Base-by-base conservation (phyloP, 2,888 invertebrate genomes). In the Elgonia sp. region DNA sequence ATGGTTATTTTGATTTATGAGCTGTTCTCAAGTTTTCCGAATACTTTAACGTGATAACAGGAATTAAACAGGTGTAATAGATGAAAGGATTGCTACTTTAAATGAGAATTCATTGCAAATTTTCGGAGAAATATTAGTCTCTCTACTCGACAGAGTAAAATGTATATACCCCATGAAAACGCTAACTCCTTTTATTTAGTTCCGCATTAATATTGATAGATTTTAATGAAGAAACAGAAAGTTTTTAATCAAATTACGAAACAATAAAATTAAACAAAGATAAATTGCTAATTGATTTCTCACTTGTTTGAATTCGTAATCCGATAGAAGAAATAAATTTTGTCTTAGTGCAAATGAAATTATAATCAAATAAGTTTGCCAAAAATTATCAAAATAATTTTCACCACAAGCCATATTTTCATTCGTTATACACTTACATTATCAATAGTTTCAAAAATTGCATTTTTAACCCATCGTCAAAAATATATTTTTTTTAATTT, bases 31-130 rank as follows among this genome's bases (percentile, higher is more conserved):
- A 88, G 90, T 91, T 90, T 91, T 91, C 90, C 89, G 89, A 65
- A 89, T 91, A 89, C 90, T 92, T 92, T 92, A 92, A 91, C 91
- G 90, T 90, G 86, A 91, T 92, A 92, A 92, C 91, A 91, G 90
- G 89, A 88, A 87, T 89, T 90, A 92, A 91, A 91, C 91, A 92
- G 91, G 90, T 92, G 85, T 87, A 87, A 75, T 77, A 82, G 90
- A 89, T 88, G 90, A 91, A 91, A 90, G 91, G 85, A 82, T 79
- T 85, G 88, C 85, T 83, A 79, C 85, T 88, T 84, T 82, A 88
- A 88, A 85, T 88, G 85, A 88, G 79, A 88, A 86, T 88, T 88
- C 88, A 88, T 88, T 85, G 88, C 88, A 72, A 88, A 88, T 85
- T 85, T 85, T 83, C 85, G 77, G 72, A 82, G 88, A 88, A 88